Percentiles rank a stretch among this genome's conserved stretches.
Conservation (phyloP, 2,113 vertebrate species). For the Climacteris rufus region DNA sequence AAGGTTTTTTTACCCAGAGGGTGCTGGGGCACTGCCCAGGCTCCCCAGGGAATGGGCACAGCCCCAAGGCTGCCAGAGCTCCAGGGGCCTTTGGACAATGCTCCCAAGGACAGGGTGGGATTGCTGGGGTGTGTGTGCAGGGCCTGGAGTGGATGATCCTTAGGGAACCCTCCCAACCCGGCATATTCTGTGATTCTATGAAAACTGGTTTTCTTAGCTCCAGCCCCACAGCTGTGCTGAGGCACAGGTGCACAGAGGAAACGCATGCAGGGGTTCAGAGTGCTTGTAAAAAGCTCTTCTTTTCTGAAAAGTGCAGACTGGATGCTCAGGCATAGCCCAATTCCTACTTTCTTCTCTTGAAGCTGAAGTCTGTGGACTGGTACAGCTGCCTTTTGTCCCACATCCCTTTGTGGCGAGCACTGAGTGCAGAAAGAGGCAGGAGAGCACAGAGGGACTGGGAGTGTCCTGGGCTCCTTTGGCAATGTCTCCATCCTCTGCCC, state of each 20-base stretch:
- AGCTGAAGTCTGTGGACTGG: not conserved
- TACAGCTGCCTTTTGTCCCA: not conserved
- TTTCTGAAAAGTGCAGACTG: not conserved
- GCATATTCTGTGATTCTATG: no score
- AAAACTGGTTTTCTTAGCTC: not conserved
- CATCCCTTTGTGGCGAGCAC: fast-evolving
- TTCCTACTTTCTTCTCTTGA: not conserved
- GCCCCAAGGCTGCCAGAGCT: no score
- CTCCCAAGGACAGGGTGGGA: no score
- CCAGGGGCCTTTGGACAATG: no score
- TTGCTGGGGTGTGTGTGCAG: no score
- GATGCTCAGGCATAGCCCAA: not conserved
- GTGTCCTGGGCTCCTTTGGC: not conserved
- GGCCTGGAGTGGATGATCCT: no score
- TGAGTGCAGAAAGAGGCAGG: not conserved
- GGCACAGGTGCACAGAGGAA: not conserved
- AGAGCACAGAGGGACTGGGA: not conserved
- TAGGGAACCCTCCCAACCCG: no score
- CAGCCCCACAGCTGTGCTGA: not conserved
- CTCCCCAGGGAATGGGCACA: no score
- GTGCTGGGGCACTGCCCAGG: no score
- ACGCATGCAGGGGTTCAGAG: not conserved
- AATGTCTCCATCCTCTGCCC: not conserved
- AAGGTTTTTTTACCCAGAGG: no score
- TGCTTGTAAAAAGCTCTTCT: not conserved